Percentiles rank a stretch among this genome's conserved stretches.
Conservation (phyloP, 2,113 vertebrate genomes). For the Picathartes gymnocephalus region DNA sequence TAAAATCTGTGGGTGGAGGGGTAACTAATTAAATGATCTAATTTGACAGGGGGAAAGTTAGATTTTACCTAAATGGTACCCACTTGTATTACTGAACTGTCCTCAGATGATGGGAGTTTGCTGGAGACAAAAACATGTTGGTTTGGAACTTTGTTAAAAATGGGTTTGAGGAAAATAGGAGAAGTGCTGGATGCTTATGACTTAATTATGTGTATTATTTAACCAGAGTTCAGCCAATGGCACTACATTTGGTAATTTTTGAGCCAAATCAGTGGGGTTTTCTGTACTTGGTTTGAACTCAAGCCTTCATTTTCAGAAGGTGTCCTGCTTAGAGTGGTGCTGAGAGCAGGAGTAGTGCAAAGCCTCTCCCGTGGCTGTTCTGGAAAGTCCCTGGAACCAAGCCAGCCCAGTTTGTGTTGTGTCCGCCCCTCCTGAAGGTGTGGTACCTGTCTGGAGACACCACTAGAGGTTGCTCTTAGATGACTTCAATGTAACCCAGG, state of each 20-base stretch:
- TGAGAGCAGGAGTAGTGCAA: background rate
- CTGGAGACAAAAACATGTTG: background rate
- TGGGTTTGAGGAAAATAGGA: background rate
- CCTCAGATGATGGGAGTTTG: background rate
- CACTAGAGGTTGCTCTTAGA: slow-evolving; percentile 61
- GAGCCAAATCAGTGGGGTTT: background rate
- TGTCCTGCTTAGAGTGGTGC: background rate
- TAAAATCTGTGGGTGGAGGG: background rate
- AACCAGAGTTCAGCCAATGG: background rate
- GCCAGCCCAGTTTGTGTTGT: background rate
- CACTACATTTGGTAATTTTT: background rate
- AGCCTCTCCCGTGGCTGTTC: background rate
- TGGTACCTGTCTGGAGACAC: background rate
- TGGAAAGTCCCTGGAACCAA: background rate
- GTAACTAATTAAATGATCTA: background rate
- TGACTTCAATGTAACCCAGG: background rate
- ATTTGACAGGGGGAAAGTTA: background rate
- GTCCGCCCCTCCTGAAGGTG: background rate
- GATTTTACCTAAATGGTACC: background rate
- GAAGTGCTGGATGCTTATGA: background rate
- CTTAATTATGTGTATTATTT: background rate
- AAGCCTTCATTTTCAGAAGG: background rate
- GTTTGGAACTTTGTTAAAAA: background rate
- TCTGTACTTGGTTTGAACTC: background rate
- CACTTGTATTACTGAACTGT: background rate